Evolutionary conservation across 2,888 invertebrate genomes (phyloP).

Genomic region (Mongoloraphidia duomilia): DNA sequence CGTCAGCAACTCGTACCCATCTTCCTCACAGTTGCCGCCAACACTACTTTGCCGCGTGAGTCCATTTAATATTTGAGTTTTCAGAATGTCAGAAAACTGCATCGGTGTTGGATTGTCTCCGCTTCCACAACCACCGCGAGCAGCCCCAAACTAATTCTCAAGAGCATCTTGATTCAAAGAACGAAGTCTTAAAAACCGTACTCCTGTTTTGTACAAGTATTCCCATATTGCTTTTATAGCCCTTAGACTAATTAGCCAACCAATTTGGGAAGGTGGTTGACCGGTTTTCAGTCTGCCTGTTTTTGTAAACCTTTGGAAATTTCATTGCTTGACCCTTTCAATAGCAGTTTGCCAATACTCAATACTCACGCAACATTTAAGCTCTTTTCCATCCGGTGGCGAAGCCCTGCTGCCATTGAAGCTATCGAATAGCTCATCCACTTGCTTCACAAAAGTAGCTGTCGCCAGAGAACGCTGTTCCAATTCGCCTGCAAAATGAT

Average conservation of each 20-base stretch:
- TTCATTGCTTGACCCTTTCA: conserved; percentile 10
- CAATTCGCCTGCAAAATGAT: conserved; percentile 6
- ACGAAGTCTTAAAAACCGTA: conserved; percentile 1
- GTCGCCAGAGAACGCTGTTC: conserved; percentile 10
- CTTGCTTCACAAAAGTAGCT: conserved; percentile 12
- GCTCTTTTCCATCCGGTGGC: conserved; percentile 9
- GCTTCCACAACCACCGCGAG: conserved; percentile 9
- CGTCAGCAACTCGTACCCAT: conserved; percentile 1
- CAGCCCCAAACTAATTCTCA: conserved; percentile 8
- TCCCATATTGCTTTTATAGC: conserved; percentile 8
- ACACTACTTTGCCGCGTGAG: conserved; percentile 1
- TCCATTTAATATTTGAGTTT: conserved; percentile 11
- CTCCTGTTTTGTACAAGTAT: background rate
- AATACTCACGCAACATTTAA: conserved; percentile 9
- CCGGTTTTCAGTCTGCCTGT: conserved; percentile 1
- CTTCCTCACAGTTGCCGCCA: conserved; percentile 7
- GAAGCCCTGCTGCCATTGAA: conserved; percentile 10
- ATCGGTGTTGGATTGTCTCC: conserved; percentile 3
- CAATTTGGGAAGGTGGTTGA: conserved; percentile 13
- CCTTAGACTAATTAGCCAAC: conserved; percentile 11
- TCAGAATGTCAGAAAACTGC: conserved; percentile 9
- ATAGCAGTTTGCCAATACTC: conserved; percentile 10
- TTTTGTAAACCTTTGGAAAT: conserved; percentile 1
- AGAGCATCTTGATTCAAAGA: conserved; percentile 7
- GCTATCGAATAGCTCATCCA: conserved; percentile 18